Evolutionary conservation across 2,888 invertebrate genomes (phyloP).

Genomic region (Rhynchonema sp.): DNA sequence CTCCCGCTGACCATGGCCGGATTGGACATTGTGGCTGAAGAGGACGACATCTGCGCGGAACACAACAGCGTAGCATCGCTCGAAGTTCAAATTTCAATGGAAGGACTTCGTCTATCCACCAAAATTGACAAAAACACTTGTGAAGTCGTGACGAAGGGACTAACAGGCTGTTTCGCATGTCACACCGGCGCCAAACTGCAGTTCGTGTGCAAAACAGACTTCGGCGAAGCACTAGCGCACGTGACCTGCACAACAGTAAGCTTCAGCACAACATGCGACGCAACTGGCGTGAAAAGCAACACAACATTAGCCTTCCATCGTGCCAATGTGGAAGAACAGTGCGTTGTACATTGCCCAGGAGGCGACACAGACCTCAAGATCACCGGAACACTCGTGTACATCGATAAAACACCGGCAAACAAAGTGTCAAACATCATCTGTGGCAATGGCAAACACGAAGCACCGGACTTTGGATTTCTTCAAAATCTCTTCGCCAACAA

Average conservation of each 20-base stretch:
- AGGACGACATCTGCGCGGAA: background rate
- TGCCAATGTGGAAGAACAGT: background rate
- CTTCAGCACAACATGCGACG: background rate
- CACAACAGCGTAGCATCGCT: background rate
- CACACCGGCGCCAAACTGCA: conserved; percentile 1
- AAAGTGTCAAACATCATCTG: no score
- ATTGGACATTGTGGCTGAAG: background rate
- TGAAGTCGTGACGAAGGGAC: background rate
- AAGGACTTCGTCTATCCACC: background rate
- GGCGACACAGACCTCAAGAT: conserved; percentile 3
- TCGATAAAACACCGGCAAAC: background rate
- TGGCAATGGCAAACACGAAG: no score
- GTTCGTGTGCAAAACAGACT: conserved; percentile 3
- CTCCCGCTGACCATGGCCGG: background rate
- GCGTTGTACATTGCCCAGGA: conserved; percentile 1
- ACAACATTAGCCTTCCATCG: background rate
- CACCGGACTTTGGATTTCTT: no score
- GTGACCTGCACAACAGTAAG: background rate
- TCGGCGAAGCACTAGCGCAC: conserved; percentile 4
- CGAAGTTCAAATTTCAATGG: background rate
- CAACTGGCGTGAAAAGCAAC: background rate
- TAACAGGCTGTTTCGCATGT: conserved; percentile 5
- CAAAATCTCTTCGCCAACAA: no score
- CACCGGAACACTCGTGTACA: conserved; percentile 37
- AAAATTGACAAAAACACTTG: background rate